Evolutionary conservation across 2,888 invertebrate genomes (phyloP).

Genomic region (Thumatha senex): DNA sequence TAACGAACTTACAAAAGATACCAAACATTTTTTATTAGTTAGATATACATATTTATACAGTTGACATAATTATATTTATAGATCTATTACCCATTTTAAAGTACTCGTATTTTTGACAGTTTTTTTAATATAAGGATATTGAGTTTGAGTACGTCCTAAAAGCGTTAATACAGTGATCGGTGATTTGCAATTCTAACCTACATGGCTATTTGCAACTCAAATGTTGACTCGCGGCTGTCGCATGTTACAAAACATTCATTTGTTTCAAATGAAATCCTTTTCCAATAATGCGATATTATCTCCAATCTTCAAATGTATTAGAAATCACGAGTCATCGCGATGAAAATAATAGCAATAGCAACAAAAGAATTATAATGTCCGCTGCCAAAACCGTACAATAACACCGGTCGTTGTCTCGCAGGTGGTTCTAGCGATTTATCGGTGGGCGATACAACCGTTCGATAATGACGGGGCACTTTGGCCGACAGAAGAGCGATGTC

Average conservation of each 20-base stretch:
- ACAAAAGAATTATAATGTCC: slow-evolving; percentile 78
- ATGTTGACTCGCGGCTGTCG: slow-evolving; percentile 19
- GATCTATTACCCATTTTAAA: no score
- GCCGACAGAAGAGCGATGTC: slow-evolving; percentile 62
- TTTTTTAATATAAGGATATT: no score
- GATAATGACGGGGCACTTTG: slow-evolving; percentile 62
- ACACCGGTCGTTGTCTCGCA: slow-evolving; percentile 55
- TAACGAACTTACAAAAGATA: slow-evolving; percentile 71
- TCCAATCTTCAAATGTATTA: slow-evolving; percentile 51
- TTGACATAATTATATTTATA: slow-evolving; percentile 15
- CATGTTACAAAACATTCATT: slow-evolving; percentile 36
- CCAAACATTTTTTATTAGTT: slow-evolving; percentile 61
- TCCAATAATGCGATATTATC: slow-evolving; percentile 52
- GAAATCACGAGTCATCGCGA: slow-evolving; percentile 68
- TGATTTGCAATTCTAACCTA: slow-evolving; percentile 12
- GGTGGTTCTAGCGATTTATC: slow-evolving; percentile 76
- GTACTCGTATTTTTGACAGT: no score
- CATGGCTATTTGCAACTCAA: slow-evolving; percentile 16
- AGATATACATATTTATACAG: slow-evolving; percentile 29
- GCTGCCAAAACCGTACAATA: slow-evolving; percentile 73
- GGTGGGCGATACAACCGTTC: slow-evolving; percentile 65
- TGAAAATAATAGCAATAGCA: slow-evolving; percentile 72
- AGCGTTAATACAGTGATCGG: background rate
- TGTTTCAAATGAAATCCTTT: slow-evolving; percentile 54
- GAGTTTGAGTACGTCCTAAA: background rate